Conservation (phyloP, 2,797 vertebrate genomes). For the Phoebastria nigripes region DNA sequence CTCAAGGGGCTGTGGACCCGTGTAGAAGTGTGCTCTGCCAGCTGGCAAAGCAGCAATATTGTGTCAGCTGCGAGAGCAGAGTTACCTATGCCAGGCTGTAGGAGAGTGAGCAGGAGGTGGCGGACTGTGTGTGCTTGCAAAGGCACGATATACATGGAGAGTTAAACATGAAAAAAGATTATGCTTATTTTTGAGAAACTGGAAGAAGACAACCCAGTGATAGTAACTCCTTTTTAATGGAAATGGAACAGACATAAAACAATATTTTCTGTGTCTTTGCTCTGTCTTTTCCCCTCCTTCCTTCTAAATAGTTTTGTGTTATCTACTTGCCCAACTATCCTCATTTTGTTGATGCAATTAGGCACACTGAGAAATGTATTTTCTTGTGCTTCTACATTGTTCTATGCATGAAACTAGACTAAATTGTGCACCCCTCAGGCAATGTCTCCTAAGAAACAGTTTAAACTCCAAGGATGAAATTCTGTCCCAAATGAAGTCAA, state of each 20-base stretch:
- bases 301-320: background rate
- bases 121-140: background rate
- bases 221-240: background rate
- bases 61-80: background rate
- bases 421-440: background rate
- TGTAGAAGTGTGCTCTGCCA: slow-evolving; percentile 6
- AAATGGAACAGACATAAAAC: background rate
- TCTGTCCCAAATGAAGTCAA: background rate
- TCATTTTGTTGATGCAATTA: background rate
- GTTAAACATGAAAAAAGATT: background rate
- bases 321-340: background rate
- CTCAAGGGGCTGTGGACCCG: background rate
- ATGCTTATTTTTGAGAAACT: background rate
- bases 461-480: background rate
- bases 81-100: background rate
- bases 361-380: background rate
- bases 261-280: background rate
- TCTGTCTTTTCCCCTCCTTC: background rate
- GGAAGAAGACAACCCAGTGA: background rate
- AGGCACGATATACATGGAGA: background rate
- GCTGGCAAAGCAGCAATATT: background rate
- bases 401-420: background rate
- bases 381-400: background rate
- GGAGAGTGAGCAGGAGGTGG: background rate
- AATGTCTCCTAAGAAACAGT: background rate